Percentiles rank a stretch among this genome's conserved stretches.
Conservation (phyloP, 2,888 invertebrate genomes). For the Lingula anatina region DNA sequence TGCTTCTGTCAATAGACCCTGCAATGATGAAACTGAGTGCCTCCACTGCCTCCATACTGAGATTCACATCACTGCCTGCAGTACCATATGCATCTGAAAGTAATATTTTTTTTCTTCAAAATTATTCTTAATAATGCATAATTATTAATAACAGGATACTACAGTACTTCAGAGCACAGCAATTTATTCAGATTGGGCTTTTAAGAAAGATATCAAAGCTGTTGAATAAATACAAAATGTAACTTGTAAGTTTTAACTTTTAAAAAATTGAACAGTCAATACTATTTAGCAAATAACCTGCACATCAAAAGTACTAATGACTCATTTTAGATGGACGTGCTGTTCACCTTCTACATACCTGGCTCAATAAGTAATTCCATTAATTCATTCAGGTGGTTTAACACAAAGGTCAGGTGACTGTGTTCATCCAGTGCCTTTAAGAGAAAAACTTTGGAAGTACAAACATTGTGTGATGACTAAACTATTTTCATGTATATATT, state of each 20-base stretch:
- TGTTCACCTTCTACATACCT: too few species aligned
- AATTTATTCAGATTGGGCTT: not conserved
- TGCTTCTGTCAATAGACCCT: slow-evolving; percentile 40
- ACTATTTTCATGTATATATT: not conserved
- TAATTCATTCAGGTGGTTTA: slow-evolving; percentile 46
- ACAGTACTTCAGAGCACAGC: not conserved
- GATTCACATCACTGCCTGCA: slow-evolving; percentile 17
- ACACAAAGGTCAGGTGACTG: slow-evolving; percentile 47
- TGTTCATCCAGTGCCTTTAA: slow-evolving; percentile 49
- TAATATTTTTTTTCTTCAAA: too few species aligned
- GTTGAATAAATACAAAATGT: too few species aligned
- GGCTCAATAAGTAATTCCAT: slow-evolving; percentile 47
- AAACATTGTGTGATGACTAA: not conserved
- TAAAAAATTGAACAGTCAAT: too few species aligned
- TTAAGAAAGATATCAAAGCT: too few species aligned
- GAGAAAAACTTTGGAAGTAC: too few species aligned
- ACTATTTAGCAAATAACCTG: too few species aligned
- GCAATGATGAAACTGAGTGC: slow-evolving; percentile 45
- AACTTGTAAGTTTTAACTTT: too few species aligned
- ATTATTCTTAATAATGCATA: not conserved
- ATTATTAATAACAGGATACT: not conserved
- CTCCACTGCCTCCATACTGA: slow-evolving; percentile 41
- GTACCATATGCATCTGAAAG: too few species aligned
- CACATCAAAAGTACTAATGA: too few species aligned
- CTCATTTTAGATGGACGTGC: too few species aligned